Evolutionary conservation across 2,113 vertebrate genomes (phyloP).

Genomic region (Syrrhaptes paradoxus): DNA sequence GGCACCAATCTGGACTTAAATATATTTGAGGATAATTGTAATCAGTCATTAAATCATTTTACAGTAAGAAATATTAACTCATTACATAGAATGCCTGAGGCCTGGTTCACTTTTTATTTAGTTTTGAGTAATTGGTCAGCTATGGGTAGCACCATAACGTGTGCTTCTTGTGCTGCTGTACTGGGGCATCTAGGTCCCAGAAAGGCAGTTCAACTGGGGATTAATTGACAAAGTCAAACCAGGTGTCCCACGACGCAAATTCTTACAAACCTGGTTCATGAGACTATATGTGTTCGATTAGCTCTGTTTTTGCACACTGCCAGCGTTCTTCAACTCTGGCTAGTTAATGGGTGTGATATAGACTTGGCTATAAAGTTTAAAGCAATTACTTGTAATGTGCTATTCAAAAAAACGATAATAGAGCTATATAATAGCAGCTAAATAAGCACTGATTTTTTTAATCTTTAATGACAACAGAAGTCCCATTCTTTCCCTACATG

Average conservation of each 20-base stretch:
- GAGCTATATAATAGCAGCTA: not conserved
- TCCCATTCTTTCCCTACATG: not conserved
- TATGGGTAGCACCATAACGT: not conserved
- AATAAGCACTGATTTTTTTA: not conserved
- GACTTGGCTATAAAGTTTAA: conserved; percentile 4
- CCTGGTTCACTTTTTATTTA: not conserved
- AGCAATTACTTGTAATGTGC: not conserved
- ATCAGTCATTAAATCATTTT: not conserved
- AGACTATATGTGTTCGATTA: not conserved
- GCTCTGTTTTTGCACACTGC: not conserved
- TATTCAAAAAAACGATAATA: conserved; percentile 17
- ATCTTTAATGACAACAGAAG: not conserved
- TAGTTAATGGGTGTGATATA: not conserved
- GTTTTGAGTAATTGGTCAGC: not conserved
- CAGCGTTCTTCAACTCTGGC: not conserved
- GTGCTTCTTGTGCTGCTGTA: not conserved
- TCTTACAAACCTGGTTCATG: not conserved
- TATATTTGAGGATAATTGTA: not conserved
- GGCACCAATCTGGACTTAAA: not conserved
- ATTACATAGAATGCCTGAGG: not conserved
- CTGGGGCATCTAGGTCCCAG: not conserved
- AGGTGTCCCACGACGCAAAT: not conserved
- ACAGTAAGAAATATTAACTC: not conserved
- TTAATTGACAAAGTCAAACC: not conserved
- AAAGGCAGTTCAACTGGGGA: not conserved